These are phyloP conservation scores for Microplitis deprimator DNA, from an alignment of 2,888 invertebrate species.

Conservation along the genomic window DNA sequence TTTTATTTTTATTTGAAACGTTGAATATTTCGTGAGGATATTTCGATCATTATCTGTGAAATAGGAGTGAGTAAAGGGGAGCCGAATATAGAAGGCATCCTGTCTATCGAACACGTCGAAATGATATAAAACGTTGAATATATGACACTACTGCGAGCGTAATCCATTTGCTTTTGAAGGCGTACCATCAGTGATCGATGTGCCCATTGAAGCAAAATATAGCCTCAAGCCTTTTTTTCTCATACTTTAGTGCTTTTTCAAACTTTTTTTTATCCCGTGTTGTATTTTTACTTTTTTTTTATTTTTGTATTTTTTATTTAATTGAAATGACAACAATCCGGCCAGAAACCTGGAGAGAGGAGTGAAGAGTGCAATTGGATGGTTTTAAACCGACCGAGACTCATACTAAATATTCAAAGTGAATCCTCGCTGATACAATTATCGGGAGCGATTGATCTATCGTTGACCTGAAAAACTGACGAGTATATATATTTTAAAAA, in stretches of 20 bases:
- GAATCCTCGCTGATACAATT: slow-evolving; percentile 16
- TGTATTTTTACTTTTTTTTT: too few species aligned
- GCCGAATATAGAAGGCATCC: neutral
- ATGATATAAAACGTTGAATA: slow-evolving; percentile 14
- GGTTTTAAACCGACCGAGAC: neutral
- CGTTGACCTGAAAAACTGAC: neutral
- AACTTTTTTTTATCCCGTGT: neutral
- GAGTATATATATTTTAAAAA: neutral
- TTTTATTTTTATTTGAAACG: neutral
- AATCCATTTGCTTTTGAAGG: slow-evolving; percentile 6
- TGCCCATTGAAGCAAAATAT: slow-evolving; percentile 1
- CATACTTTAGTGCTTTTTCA: neutral
- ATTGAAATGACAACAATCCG: slow-evolving; percentile 10
- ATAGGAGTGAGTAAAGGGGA: neutral
- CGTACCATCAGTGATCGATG: neutral
- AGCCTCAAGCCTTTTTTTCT: neutral
- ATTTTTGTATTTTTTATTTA: neutral
- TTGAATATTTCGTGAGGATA: neutral
- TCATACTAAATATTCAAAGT: neutral
- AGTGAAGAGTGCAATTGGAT: neutral
- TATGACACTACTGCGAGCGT: neutral
- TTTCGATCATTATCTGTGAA: neutral
- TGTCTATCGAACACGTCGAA: neutral
- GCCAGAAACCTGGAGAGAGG: neutral
- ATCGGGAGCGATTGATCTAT: slow-evolving; percentile 12